Conservation (phyloP, 2,113 vertebrate genomes). For the Passer montanus region DNA sequence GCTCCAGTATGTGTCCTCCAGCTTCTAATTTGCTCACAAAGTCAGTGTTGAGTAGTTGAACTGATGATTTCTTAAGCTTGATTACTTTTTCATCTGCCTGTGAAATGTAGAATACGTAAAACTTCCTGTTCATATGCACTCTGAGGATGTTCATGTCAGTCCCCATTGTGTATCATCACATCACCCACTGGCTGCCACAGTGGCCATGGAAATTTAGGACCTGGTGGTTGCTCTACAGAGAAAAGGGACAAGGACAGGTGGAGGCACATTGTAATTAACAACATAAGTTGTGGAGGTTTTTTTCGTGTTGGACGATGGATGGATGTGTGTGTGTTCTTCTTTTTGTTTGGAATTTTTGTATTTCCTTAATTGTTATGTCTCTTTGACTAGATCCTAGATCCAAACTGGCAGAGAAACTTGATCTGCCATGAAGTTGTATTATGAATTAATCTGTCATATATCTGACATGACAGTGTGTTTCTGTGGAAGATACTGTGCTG, state of each 20-base stretch:
- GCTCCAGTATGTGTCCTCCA: not conserved
- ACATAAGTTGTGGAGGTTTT: not conserved
- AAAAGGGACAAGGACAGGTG: not conserved
- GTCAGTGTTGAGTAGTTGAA: not conserved
- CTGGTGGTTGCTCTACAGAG: not conserved
- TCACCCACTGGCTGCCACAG: not conserved
- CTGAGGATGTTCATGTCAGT: not conserved
- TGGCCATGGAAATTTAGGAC: not conserved
- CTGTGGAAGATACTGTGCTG: not conserved
- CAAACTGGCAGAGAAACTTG: not conserved
- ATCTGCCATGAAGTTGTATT: not conserved
- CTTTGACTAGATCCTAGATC: not conserved
- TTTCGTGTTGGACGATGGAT: not conserved
- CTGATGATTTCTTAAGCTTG: slow-evolving; percentile 16
- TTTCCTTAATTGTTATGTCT: not conserved
- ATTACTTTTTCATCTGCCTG: slow-evolving; percentile 32
- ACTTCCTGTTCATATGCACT: not conserved
- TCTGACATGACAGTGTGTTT: not conserved
- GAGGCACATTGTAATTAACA: rapidly evolving
- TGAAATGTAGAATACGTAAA: not conserved
- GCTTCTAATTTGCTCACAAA: not conserved
- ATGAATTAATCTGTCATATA: not conserved
- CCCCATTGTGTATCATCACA: not conserved
- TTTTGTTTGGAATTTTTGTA: not conserved
- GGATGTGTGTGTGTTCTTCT: not conserved